Base-by-base conservation (phyloP, 2,888 invertebrate species). In the Sturmia bella region DNA sequence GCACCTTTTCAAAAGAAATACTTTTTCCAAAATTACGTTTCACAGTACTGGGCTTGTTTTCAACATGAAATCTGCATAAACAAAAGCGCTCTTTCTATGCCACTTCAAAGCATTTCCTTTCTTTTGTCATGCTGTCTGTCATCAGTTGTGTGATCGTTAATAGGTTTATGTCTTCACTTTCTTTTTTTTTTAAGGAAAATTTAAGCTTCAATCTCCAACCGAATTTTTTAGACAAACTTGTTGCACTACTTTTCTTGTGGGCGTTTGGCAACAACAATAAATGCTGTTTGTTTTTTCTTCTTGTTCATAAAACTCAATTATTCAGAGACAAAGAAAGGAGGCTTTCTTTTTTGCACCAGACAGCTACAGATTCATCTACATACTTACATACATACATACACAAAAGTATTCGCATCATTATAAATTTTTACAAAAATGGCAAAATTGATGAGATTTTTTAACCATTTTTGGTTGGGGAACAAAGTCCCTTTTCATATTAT, bases 371-470 rank as follows among this genome's bases (percentile, higher is more conserved):
- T 54, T 64, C 59, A 76, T 76, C 68, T 76, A 76, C 68, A 76
- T 76, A 76, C 21, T 27, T 27, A 27, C 27, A 27, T 27, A 56
- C 19, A 5, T 6, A 6, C 3, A 9, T 7, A 32, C 32, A 32
- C 32, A 32, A 32, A 64, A 61, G 0, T 27, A 50, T 48, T 39
- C 75, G 54, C 52, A 21, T 68, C 61, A 68, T 68, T 78, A 78
- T 66, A 54, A 43, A 37, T 37, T 59, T 57, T 73, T 80, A 84
- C 85, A 84, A 85, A 86, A 86, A 88, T 87, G 88, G 86, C 84
- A 85, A 87, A 85, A 77, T 86, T 89, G 89, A 89, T 88, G 89
- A 89, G 89, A 86, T 87, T 87, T 88, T 87, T 85, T 83, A 86
- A 85, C 89, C 89, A 87, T 89, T 87, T 89, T 88, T 86, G 89